A percentile compares a stretch with the other conserved stretches of the same genome.
Evolutionary conservation across 2,888 invertebrate species (phyloP).

Genomic region (Lacanobia wlatinum): DNA sequence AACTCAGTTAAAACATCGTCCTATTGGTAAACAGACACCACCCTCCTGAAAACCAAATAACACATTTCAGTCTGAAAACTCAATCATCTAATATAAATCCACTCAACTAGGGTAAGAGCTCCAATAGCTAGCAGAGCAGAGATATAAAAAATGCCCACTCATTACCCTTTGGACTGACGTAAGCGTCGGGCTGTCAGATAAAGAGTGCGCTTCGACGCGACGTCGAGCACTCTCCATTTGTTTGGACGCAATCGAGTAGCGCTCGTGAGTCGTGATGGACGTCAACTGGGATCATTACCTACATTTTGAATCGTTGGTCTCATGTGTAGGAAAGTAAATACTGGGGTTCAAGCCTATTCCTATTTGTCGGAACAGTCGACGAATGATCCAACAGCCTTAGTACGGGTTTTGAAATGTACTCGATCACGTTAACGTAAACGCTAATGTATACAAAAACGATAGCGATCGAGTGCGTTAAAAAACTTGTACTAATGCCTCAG

Average conservation of each 20-base stretch:
- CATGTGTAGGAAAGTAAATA: neutral
- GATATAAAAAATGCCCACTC: constrained; percentile 59
- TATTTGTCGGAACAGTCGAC: neutral
- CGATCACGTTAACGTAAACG: too few species aligned
- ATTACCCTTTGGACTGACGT: constrained; percentile 66
- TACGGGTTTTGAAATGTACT: too few species aligned
- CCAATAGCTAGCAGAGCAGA: constrained; percentile 38
- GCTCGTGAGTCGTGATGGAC: constrained; percentile 48
- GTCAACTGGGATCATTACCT: constrained; percentile 55
- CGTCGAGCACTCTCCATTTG: constrained; percentile 72
- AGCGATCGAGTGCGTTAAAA: too few species aligned
- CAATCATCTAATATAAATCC: constrained; percentile 14
- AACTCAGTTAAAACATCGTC: neutral
- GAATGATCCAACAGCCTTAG: neutral
- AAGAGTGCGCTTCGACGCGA: constrained; percentile 61
- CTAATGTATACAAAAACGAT: too few species aligned
- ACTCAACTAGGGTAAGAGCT: constrained; percentile 31
- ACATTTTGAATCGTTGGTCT: constrained; percentile 32
- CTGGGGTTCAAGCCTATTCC: neutral
- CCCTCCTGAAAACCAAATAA: neutral
- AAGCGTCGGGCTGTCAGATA: constrained; percentile 65
- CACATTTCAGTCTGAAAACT: neutral
- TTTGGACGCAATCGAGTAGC: constrained; percentile 68
- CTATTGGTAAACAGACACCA: neutral
- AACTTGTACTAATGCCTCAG: too few species aligned